phyloP scores from a whole-genome alignment of 2,797 vertebrate species.

The Acanthurus lineatus region DNA sequence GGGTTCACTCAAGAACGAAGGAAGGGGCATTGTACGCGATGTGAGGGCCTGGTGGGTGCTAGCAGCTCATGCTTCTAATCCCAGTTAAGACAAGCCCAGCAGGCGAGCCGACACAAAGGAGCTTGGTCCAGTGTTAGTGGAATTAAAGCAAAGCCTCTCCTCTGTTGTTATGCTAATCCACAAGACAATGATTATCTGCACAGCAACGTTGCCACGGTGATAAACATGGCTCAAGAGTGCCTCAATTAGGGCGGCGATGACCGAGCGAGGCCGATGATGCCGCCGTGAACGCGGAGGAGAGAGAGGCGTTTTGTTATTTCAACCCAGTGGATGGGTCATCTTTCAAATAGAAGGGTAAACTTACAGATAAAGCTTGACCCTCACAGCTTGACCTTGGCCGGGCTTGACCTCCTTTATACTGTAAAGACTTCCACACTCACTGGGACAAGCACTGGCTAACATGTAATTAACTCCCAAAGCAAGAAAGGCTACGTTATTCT shows the following conservation, averaged over 20 bases:
- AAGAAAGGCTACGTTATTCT: slow-evolving; percentile 22
- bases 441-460: slow-evolving; percentile 17
- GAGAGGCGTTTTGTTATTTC: slow-evolving; percentile 51
- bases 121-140: slow-evolving; percentile 79
- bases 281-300: not conserved
- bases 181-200: slow-evolving; percentile 82
- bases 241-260: slow-evolving; percentile 75
- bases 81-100: slow-evolving; percentile 76
- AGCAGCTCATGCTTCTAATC: slow-evolving; percentile 73
- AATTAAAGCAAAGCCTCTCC: slow-evolving; percentile 83
- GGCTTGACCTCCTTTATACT: slow-evolving; percentile 29
- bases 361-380: slow-evolving; percentile 44
- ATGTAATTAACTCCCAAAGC: slow-evolving; percentile 54
- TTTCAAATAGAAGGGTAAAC: slow-evolving; percentile 43
- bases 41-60: slow-evolving; percentile 42
- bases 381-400: slow-evolving; percentile 28
- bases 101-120: slow-evolving; percentile 72
- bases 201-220: slow-evolving; percentile 77
- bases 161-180: slow-evolving; percentile 85
- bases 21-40: slow-evolving; percentile 31
- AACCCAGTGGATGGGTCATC: slow-evolving; percentile 38
- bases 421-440: slow-evolving; percentile 38
- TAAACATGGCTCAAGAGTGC: slow-evolving; percentile 78
- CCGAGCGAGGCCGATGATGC: slow-evolving; percentile 40
- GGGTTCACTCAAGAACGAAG: slow-evolving; percentile 38